A percentile compares a stretch with the other conserved stretches of the same genome.
Evolutionary conservation across 2,113 vertebrate genomes (phyloP).

Genomic region (Typhlomys cinereus): DNA sequence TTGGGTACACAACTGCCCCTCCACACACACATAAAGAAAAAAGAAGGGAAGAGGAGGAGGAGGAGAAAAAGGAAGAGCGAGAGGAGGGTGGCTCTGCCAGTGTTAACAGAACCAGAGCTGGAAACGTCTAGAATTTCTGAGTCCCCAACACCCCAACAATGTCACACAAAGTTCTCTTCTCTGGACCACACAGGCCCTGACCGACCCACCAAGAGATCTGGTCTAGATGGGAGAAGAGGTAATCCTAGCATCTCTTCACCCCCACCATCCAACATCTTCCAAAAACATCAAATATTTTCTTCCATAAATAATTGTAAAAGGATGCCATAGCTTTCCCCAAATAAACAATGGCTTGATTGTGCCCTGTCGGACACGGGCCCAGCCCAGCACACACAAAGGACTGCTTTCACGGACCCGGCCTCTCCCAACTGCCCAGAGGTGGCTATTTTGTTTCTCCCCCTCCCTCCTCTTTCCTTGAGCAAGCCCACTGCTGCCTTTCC

Average conservation of each 20-base stretch:
- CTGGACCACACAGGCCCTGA: not conserved
- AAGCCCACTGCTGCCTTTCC: not conserved
- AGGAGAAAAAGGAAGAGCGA: too few relatives aligned
- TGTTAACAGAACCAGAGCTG: not conserved
- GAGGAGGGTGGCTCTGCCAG: too few relatives aligned
- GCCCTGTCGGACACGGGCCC: slow-evolving; percentile 86
- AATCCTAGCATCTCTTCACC: slow-evolving; percentile 75
- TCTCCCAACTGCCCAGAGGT: slow-evolving; percentile 22
- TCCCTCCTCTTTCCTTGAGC: slow-evolving; percentile 55
- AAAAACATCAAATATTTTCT: slow-evolving; percentile 91
- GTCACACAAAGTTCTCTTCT: not conserved
- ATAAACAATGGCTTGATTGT: slow-evolving; percentile 93
- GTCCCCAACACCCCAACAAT: not conserved
- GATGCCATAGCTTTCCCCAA: slow-evolving; percentile 86
- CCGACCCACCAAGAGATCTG: not conserved
- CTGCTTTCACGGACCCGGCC: slow-evolving; percentile 84
- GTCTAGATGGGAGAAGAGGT: slow-evolving; percentile 59
- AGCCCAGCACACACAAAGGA: slow-evolving; percentile 88
- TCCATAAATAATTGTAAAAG: slow-evolving; percentile 95
- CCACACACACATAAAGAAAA: too few relatives aligned
- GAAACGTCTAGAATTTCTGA: not conserved
- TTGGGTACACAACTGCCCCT: too few relatives aligned
- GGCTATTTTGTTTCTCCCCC: not conserved
- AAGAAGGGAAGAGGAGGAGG: too few relatives aligned
- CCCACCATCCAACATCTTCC: slow-evolving; percentile 75